Evolutionary conservation across 1,140 invertebrate species (phyloP).

Genomic region (Bicyclus anynana): DNA sequence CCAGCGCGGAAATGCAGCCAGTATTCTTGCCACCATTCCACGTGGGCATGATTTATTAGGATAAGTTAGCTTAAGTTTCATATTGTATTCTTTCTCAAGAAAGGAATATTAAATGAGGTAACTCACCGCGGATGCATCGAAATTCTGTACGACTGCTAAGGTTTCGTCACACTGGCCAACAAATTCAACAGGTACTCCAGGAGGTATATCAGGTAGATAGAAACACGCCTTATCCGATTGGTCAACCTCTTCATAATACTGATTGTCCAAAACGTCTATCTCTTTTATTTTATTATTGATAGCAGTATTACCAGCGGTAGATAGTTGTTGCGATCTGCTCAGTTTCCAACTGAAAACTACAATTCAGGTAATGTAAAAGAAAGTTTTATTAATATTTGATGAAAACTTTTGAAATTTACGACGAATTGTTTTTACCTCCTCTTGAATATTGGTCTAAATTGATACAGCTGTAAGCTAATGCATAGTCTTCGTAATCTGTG

Average conservation of each 20-base stretch:
- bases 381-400: no score
- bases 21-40: no score
- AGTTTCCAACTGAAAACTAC: conserved; percentile 56
- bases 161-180: conserved; percentile 42
- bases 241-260: conserved; percentile 37
- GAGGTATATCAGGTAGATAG: conserved; percentile 47
- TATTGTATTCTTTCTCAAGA: no score
- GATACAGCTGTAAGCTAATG: conserved; percentile 46
- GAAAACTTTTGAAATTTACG: not conserved
- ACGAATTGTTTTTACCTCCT: conserved; percentile 26
- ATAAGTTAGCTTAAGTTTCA: no score
- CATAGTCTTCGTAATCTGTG: conserved; percentile 49
- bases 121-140: conserved; percentile 32
- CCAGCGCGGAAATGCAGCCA: no score
- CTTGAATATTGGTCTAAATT: conserved; percentile 32
- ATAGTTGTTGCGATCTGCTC: conserved; percentile 41
- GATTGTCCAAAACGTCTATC: conserved; percentile 36
- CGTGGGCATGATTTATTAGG: no score
- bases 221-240: conserved; percentile 46
- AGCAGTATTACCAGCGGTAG: conserved; percentile 1
- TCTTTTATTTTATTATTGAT: conserved; percentile 34
- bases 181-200: conserved; percentile 40
- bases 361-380: conserved; percentile 2
- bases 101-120: no score
- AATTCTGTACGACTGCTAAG: conserved; percentile 39